A percentile compares a stretch with the other conserved stretches of the same genome.
These are phyloP conservation scores for Apocheima hispidaria DNA, from an alignment of 2,888 invertebrate genomes.

Conservation along the genomic window DNA sequence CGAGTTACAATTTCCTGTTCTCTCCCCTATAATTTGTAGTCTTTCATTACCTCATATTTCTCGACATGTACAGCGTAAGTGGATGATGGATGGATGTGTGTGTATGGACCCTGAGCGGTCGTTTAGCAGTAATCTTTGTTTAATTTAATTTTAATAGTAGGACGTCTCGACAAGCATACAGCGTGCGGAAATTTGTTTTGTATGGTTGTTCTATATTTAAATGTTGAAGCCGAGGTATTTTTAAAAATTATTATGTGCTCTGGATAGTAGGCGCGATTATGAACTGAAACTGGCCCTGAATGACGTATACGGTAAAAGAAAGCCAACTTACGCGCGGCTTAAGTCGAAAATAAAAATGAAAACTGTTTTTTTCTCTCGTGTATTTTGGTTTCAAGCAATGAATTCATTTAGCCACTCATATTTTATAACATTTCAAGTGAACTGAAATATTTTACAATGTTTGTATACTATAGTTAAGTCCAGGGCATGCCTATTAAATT, in stretches of 20 bases:
- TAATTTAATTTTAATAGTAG: conserved; percentile 79
- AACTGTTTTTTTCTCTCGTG: too few species aligned
- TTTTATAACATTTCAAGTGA: too few species aligned
- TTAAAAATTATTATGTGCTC: neutral
- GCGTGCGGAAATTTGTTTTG: conserved; percentile 47
- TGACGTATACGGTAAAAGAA: too few species aligned
- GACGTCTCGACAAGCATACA: conserved; percentile 56
- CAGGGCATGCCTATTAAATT: too few species aligned
- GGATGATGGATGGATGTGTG: conserved; percentile 65
- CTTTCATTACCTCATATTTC: conserved; percentile 76
- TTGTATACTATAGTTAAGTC: too few species aligned
- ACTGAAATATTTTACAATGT: too few species aligned
- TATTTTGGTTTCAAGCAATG: too few species aligned
- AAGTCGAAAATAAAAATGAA: too few species aligned
- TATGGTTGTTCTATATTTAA: conserved; percentile 18
- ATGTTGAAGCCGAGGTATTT: conserved; percentile 14
- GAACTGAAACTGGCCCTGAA: too few species aligned
- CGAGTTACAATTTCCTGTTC: conserved; percentile 56
- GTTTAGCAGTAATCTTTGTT: conserved; percentile 74
- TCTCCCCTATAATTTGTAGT: conserved; percentile 59
- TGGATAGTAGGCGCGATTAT: neutral
- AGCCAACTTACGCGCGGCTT: too few species aligned
- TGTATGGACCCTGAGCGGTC: conserved; percentile 46
- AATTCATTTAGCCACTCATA: too few species aligned
- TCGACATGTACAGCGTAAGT: conserved; percentile 54